Base-by-base conservation (phyloP, 2,888 invertebrate genomes). In the Empis livida region DNA sequence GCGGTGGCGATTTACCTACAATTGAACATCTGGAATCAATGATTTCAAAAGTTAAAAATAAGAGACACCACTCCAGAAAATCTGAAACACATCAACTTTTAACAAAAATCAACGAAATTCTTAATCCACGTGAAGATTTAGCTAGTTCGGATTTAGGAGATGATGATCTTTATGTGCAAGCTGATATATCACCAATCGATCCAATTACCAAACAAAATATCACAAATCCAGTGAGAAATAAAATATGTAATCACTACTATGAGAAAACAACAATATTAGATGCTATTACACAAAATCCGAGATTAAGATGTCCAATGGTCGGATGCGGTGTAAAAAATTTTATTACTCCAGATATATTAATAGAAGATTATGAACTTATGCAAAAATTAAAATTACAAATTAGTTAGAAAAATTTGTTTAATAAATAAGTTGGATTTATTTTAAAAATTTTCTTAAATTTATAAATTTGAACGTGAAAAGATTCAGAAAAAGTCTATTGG, bases 141-240 rank as follows among this genome's bases (percentile, higher is more conserved):
- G 5, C 3, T 20, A 20, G 5, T 5, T 5, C 4, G 20, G 20
- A 20, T 27, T 4, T 27, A 5, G 9, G 35, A 11, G 42, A 44
- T 13, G 51, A 46, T 15, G 51, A 46, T 17, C 40, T 51, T 15
- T 35, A n/a, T 15, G 46, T 51, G 37, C 42, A 49, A 2, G 31
- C 14, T 11, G 49, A 44, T 13, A 37, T 50, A 8, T 43, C 47
- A n/a, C 46, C 73, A 71, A 61, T 71, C 55, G 73, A 73, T 57
- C 73, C 73, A 11, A 67, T 73, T 46, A 71, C 71, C 13, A 73
- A 71, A 57, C 64, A 57, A 37, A 62, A 61, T 0, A 67, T 73
- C 42, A 57, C 56, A 10, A 65, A 71, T 49, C 73, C 73, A 17
- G 67, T 74, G 8, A 68, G 63, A 52, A 73, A 73, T 54, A 59